A percentile compares a stretch with the other conserved stretches of the same genome.
Conservation (phyloP, 2,113 vertebrate species). For the Rhea americana region DNA sequence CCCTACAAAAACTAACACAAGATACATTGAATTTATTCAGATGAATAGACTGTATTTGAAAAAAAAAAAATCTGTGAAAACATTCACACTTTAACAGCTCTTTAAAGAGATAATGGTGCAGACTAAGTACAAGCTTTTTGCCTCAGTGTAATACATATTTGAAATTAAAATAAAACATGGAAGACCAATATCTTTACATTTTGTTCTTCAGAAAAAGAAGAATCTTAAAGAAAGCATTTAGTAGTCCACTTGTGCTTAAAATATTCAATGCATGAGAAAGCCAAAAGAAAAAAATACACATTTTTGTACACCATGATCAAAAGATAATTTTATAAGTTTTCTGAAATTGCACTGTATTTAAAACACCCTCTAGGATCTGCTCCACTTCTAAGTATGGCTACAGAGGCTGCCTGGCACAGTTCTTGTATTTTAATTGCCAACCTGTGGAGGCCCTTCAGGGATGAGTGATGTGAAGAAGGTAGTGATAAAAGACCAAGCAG, state of each 20-base stretch:
- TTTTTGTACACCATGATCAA: slow-evolving; percentile 77
- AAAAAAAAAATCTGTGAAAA: slow-evolving; percentile 29
- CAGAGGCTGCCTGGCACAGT: slow-evolving; percentile 58
- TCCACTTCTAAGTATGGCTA: slow-evolving; percentile 40
- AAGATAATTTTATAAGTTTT: slow-evolving; percentile 68
- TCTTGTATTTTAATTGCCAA: slow-evolving; percentile 84
- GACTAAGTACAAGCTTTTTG: slow-evolving; percentile 45
- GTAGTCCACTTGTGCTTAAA: slow-evolving; percentile 82
- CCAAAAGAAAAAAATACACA: slow-evolving; percentile 64
- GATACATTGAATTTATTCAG: slow-evolving; percentile 32
- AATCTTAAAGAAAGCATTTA: slow-evolving; percentile 73
- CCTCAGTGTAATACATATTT: slow-evolving; percentile 50
- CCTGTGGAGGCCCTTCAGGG: slow-evolving; percentile 91
- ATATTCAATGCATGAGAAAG: slow-evolving; percentile 75
- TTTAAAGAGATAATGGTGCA: slow-evolving; percentile 71
- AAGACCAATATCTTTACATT: slow-evolving; percentile 75
- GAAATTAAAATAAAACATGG: slow-evolving; percentile 74
- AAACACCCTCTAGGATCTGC: slow-evolving; percentile 65
- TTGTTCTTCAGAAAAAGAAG: slow-evolving; percentile 73
- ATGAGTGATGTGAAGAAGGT: slow-evolving; percentile 97
- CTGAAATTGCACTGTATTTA: slow-evolving; percentile 80
- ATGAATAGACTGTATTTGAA: slow-evolving; percentile 23
- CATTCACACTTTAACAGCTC: slow-evolving; percentile 70
- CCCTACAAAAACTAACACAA: slow-evolving; percentile 41
- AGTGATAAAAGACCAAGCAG: slow-evolving; percentile 94